A percentile compares a stretch with the other conserved stretches of the same genome.
Evolutionary conservation across 2,888 invertebrate genomes (phyloP).

Genomic region (Phengaris alcon): DNA sequence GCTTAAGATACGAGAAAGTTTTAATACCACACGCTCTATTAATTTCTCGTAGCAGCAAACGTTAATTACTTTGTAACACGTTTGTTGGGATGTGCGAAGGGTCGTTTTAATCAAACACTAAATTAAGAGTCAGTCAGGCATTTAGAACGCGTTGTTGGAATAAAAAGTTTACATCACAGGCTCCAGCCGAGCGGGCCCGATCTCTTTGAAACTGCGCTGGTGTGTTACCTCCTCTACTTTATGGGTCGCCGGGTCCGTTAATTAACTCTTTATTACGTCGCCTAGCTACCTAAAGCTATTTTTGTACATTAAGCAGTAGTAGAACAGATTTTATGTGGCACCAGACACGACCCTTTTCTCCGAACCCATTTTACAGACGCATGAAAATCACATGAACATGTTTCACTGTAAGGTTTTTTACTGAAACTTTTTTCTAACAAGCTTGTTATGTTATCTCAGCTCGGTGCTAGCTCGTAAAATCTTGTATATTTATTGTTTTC

Average conservation of each 20-base stretch:
- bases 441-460: conserved; percentile 5
- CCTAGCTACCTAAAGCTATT: conserved; percentile 34
- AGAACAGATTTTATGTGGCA: conserved; percentile 28
- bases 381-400: conserved; percentile 12
- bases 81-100: conserved; percentile 8
- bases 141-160: conserved; percentile 36
- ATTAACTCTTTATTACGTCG: conserved; percentile 52
- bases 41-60: not conserved
- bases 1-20: not conserved
- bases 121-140: conserved; percentile 31
- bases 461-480: not conserved
- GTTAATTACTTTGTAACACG: conserved; percentile 3
- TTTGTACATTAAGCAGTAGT: conserved; percentile 29
- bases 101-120: conserved; percentile 22
- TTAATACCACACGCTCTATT: not conserved
- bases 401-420: conserved; percentile 22
- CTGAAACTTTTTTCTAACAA: conserved; percentile 8
- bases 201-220: conserved; percentile 64
- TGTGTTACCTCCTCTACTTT: conserved; percentile 51
- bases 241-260: conserved; percentile 62
- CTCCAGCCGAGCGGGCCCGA: conserved; percentile 49
- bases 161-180: conserved; percentile 41
- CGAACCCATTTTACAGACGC: conserved; percentile 3
- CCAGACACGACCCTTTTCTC: conserved; percentile 17
- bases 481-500: conserved; percentile 1